phyloP scores from a whole-genome alignment of 2,888 invertebrate species.

The Tenthredo scrophulariae region DNA sequence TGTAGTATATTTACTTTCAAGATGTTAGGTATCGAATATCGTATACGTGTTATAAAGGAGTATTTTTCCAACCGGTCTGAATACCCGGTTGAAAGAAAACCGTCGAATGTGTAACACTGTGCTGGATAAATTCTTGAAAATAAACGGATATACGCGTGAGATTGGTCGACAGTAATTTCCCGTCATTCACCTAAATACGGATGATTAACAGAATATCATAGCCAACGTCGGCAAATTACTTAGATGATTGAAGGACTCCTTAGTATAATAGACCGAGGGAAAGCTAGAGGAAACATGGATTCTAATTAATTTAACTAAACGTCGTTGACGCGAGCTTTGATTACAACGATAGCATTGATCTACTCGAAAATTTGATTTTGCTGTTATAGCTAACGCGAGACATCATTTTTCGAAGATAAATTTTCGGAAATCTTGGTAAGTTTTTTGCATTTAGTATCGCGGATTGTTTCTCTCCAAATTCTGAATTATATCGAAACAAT shows the following conservation, averaged over 20 bases:
- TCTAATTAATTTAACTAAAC: not conserved
- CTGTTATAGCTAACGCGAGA: not conserved
- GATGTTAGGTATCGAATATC: slow-evolving; percentile 6
- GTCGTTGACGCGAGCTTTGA: not conserved
- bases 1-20: slow-evolving; percentile 1
- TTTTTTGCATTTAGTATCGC: not conserved
- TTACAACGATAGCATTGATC: not conserved
- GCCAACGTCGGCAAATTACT: not conserved
- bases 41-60: not conserved
- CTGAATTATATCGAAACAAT: not conserved
- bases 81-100: not conserved
- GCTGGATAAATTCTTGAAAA: not conserved
- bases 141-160: not conserved
- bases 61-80: not conserved
- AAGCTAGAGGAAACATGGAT: slow-evolving; percentile 8
- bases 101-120: not conserved
- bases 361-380: not conserved
- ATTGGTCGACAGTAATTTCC: not conserved
- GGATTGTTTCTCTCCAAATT: not conserved
- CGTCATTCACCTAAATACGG: not conserved
- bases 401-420: not conserved
- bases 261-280: not conserved
- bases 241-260: not conserved
- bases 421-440: not conserved
- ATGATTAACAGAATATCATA: not conserved